Conservation (phyloP, 1,140 invertebrate species). For the honey bee (Apis mellifera) region Amel_HAv3.1 CM009939.2:8181501-8182000, state of each 20-base stretch:
- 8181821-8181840: not conserved
- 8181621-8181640: too few relatives aligned
- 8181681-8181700: slow-evolving; percentile 12
- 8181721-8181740: slow-evolving; percentile 3
- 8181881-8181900: not conserved
- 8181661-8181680: slow-evolving; percentile 11
- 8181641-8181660: too few relatives aligned
- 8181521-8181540: not conserved
- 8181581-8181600: too few relatives aligned
- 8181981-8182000: not conserved
- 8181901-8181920: too few relatives aligned
- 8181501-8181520: slow-evolving; percentile 1
- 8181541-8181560: not conserved
- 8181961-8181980: slow-evolving; percentile 3
- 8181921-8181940: slow-evolving; percentile 21
- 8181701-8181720: not conserved
- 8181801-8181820: slow-evolving; percentile 10
- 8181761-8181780: not conserved
- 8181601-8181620: too few relatives aligned
- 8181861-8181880: slow-evolving; percentile 29
- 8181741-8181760: slow-evolving; percentile 1
- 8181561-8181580: not conserved
- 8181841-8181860: not conserved
- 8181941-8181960: slow-evolving; percentile 38
- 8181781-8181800: not conserved